Percentiles rank a stretch among this genome's conserved stretches.
These are phyloP conservation scores for Erebia epiphron DNA, from an alignment of 2,888 invertebrate species.

Conservation along the genomic window DNA sequence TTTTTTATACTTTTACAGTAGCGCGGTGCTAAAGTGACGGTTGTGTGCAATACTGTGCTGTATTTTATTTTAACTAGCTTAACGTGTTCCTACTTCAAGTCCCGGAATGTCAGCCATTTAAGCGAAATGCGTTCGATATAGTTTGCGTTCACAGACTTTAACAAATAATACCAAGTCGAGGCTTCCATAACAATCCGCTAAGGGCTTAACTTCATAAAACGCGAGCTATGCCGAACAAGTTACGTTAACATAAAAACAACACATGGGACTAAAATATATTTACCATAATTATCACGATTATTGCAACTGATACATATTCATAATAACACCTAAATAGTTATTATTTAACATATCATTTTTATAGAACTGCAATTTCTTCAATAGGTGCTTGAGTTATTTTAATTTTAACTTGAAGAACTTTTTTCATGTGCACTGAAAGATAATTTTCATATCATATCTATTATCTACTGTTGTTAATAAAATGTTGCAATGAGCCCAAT, in stretches of 20 bases:
- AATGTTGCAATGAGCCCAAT: not conserved
- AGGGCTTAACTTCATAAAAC: not conserved
- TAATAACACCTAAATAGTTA: not conserved
- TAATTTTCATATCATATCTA: slow-evolving; percentile 1
- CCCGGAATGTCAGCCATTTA: not conserved
- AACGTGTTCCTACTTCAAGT: not conserved
- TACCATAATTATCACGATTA: not conserved
- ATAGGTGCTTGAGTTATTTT: not conserved
- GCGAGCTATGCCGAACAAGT: not conserved
- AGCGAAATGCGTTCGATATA: not conserved
- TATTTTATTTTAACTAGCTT: slow-evolving; percentile 11
- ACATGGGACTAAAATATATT: slow-evolving; percentile 1
- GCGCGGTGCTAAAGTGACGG: slow-evolving; percentile 36
- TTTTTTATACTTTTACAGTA: slow-evolving; percentile 12
- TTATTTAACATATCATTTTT: slow-evolving; percentile 11
- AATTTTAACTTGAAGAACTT: too few species aligned
- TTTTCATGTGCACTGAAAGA: not conserved
- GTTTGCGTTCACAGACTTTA: not conserved
- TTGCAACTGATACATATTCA: not conserved
- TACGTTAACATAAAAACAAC: not conserved
- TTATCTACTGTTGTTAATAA: not conserved
- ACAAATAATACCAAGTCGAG: not conserved
- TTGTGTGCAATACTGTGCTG: slow-evolving; percentile 27
- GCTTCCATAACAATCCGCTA: not conserved
- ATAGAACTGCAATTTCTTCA: not conserved